These are phyloP conservation scores for Tretioscincus oriximinensis DNA, from an alignment of 2,113 vertebrate species.

Conservation along the genomic window DNA sequence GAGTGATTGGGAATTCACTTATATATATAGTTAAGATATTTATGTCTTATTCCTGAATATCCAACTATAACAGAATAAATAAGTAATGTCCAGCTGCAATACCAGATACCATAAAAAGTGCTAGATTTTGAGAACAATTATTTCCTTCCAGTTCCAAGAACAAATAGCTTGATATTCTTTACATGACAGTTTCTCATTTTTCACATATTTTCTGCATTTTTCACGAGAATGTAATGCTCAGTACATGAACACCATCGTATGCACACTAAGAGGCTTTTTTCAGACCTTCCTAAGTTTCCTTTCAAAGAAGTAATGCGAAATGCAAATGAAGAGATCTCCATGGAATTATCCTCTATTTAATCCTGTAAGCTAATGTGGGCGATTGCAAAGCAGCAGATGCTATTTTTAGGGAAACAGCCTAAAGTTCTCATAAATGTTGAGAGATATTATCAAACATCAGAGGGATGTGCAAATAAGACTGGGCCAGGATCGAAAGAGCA, in stretches of 20 bases:
- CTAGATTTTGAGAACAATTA: not conserved
- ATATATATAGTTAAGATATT: too few species aligned
- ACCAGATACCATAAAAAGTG: not conserved
- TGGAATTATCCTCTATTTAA: slow-evolving; percentile 49
- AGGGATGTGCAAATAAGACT: slow-evolving; percentile 22
- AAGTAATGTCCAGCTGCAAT: too few species aligned
- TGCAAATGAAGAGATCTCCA: slow-evolving; percentile 45
- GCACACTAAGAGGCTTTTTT: slow-evolving; percentile 14
- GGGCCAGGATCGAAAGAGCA: not conserved
- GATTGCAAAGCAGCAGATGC: slow-evolving; percentile 10
- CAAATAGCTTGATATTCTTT: not conserved
- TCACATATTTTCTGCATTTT: slow-evolving; percentile 1
- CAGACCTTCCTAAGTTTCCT: slow-evolving; percentile 37
- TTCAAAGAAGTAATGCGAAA: slow-evolving; percentile 44
- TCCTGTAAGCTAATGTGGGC: slow-evolving; percentile 31
- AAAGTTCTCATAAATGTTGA: slow-evolving; percentile 26
- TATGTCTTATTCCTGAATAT: too few species aligned
- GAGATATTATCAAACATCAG: slow-evolving; percentile 37
- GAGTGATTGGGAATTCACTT: too few species aligned
- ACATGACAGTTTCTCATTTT: not conserved
- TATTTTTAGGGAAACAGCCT: slow-evolving; percentile 45
- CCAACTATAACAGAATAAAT: too few species aligned
- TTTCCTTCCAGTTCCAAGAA: not conserved
- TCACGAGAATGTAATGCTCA: not conserved
- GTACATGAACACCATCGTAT: not conserved